phyloP scores from a whole-genome alignment of 2,888 invertebrate genomes.

The Drosophila kokeensis region DNA sequence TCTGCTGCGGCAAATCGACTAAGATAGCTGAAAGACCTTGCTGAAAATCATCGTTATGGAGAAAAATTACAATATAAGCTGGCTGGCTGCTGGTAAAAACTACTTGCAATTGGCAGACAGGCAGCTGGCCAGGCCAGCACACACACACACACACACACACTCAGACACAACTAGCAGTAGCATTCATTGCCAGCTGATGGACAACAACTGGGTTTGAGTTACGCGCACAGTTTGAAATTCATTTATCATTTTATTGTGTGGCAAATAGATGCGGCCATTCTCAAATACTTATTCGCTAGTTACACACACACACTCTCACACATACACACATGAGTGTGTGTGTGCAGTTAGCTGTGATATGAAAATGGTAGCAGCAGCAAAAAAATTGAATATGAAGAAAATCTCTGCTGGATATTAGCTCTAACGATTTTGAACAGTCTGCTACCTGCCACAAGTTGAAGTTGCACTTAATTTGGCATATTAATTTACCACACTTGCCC shows the following conservation, averaged over 20 bases:
- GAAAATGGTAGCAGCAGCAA: slow-evolving; percentile 52
- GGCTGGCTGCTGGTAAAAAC: slow-evolving; percentile 37
- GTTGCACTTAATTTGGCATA: slow-evolving; percentile 64
- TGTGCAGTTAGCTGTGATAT: slow-evolving; percentile 17
- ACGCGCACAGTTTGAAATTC: slow-evolving; percentile 79
- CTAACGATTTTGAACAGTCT: slow-evolving; percentile 60
- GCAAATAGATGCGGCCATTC: slow-evolving; percentile 56
- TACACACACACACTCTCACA: slow-evolving; percentile 14
- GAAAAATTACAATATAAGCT: slow-evolving; percentile 62
- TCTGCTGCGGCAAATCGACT: background rate
- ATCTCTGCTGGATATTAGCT: slow-evolving; percentile 53
- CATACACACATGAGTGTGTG: background rate
- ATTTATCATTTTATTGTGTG: slow-evolving; percentile 78
- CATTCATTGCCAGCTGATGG: slow-evolving; percentile 43
- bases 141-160: background rate
- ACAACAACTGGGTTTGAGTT: slow-evolving; percentile 62
- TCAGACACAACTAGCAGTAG: background rate
- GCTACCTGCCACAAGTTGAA: slow-evolving; percentile 49
- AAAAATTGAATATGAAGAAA: slow-evolving; percentile 23
- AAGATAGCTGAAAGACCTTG: slow-evolving; percentile 4
- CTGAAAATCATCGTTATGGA: slow-evolving; percentile 24
- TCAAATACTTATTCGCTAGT: slow-evolving; percentile 27
- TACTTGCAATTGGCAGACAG: slow-evolving; percentile 47
- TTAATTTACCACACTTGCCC: slow-evolving; percentile 54
- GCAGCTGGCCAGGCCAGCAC: slow-evolving; percentile 9